Evolutionary conservation across 2,113 vertebrate species (phyloP), one percentile per base, ranked within the genome.

Genomic region (Elgaria multicarinata): DNA sequence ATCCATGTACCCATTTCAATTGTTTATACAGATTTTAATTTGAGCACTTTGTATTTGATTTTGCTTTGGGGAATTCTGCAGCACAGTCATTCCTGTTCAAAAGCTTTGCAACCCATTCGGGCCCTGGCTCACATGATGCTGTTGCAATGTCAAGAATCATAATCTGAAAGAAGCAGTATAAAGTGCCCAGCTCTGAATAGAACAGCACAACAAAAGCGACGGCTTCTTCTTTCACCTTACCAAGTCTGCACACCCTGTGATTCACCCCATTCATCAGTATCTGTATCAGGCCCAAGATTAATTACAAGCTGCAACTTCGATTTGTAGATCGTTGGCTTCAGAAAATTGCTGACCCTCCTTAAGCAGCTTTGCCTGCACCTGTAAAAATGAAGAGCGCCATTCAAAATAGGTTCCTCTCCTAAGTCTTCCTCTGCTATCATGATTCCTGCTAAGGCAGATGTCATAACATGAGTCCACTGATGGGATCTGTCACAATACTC

Each of bases 321-420:
- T 95, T 79, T 94, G 78, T 78, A 92, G 66, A 86, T 91, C 31
- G 88, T 67, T 82, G 77, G 89, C 74, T 62, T 85, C 53, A 93
- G 87, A 44, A 90, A 92, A 86, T 62, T 72, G 53, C 1, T 67
- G 9, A 83, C 84, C 66, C 24, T 83, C 28, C 69, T 28, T 81
- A 91, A 87, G 69, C 86, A 76, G 42, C 86, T 84, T 81, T 83
- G 6, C 42, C 89, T 28, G 9, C 39, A 83, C 67, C 14, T 28
- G 12, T 74, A 87, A 92, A 95, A 89, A 58, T 46, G 24, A 10
- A 90, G 10, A 84, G 13, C 33, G 77, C 26, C 16, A 90, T 39
- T 90, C 74, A 91, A 28, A 80, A 53, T 42, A 42, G 0, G 6
- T 69, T 91, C 67, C 62, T 83, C 91, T 81, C 42, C 85, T 50